Percentiles rank a stretch among this genome's conserved stretches.
Conservation (phyloP, 2,888 invertebrate genomes). For the Agriopis aurantiaria region DNA sequence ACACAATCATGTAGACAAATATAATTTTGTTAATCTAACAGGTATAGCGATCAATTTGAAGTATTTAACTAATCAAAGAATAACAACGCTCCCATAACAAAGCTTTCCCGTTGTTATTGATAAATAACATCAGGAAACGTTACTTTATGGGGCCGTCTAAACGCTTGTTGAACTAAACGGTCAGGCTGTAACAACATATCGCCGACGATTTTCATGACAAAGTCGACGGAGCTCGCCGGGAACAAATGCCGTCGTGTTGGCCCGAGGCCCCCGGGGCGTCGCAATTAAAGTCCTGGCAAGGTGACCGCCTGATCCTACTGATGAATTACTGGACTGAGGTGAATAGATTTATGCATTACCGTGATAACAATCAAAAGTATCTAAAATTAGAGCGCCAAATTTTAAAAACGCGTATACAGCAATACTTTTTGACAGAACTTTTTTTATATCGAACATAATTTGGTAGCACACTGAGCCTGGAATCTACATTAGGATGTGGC, state of each 20-base stretch:
- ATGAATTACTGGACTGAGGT: conserved; percentile 51
- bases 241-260: conserved; percentile 76
- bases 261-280: conserved; percentile 76
- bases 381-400: neutral
- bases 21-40: neutral
- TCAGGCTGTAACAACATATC: conserved; percentile 61
- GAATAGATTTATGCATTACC: conserved; percentile 46
- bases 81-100: conserved; percentile 15
- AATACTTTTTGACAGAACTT: too few relatives aligned
- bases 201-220: conserved; percentile 71
- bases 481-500: neutral
- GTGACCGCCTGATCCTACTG: conserved; percentile 67
- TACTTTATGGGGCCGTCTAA: conserved; percentile 51
- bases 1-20: neutral
- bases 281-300: conserved; percentile 75
- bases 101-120: conserved; percentile 32
- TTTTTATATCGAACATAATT: too few relatives aligned
- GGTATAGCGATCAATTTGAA: neutral
- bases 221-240: conserved; percentile 67
- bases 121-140: conserved; percentile 39
- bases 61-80: neutral
- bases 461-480: too few relatives aligned
- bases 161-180: conserved; percentile 59
- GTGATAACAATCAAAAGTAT: conserved; percentile 12
- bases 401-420: neutral